Conservation (phyloP, 2,888 invertebrate species). For the Nebria salina region DNA sequence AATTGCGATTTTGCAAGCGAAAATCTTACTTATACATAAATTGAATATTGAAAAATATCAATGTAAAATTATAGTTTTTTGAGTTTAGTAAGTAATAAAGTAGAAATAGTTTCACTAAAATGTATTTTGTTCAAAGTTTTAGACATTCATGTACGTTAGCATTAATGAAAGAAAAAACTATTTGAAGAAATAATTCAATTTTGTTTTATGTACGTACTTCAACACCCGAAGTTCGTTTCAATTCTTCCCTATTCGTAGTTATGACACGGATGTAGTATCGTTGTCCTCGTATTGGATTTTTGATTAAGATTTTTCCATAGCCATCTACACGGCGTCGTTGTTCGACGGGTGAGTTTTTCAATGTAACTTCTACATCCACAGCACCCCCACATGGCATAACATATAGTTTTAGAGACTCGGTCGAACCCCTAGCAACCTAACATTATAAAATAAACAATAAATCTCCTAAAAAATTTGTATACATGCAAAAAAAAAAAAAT, state of each 20-base stretch:
- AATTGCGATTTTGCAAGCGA: no score
- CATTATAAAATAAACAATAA: constrained; percentile 16
- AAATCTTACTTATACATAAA: no score
- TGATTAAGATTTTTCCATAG: constrained; percentile 62
- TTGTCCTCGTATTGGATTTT: constrained; percentile 60
- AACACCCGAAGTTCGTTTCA: constrained; percentile 64
- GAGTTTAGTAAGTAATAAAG: no score
- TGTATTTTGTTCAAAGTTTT: constrained; percentile 9
- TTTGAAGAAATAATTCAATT: background rate
- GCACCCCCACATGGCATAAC: constrained; percentile 68
- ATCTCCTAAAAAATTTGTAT: background rate
- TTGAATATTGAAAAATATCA: no score
- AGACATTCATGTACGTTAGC: background rate
- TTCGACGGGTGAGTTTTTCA: constrained; percentile 59
- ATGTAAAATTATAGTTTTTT: no score
- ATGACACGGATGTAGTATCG: constrained; percentile 65
- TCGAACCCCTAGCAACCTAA: constrained; percentile 54
- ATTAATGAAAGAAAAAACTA: background rate
- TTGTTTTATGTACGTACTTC: constrained; percentile 59
- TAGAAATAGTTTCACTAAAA: no score
- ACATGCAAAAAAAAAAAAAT: background rate
- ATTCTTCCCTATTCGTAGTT: constrained; percentile 65
- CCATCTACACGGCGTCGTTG: constrained; percentile 61
- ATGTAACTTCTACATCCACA: constrained; percentile 63
- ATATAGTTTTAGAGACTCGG: constrained; percentile 59